Conservation (phyloP, 2,888 invertebrate genomes). For the Taphrorychus bicolor region DNA sequence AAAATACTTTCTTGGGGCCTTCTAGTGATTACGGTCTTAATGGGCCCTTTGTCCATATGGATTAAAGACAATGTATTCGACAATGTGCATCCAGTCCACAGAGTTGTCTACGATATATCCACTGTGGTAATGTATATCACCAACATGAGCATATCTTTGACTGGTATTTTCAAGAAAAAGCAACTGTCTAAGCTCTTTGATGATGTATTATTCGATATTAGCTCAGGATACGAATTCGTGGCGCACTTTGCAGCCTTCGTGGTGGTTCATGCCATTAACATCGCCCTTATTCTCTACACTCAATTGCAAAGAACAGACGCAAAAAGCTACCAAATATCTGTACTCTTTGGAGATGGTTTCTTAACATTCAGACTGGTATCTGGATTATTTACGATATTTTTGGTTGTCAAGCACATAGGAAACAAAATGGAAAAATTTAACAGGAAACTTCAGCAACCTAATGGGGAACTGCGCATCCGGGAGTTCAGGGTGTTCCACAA, state of each 20-base stretch:
- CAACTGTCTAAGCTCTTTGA: neutral
- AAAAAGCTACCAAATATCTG: constrained; percentile 16
- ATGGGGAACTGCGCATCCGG: neutral
- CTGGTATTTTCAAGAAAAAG: neutral
- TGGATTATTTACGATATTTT: constrained; percentile 27
- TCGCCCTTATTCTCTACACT: constrained; percentile 12
- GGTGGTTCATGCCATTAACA: constrained; percentile 12
- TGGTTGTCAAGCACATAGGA: constrained; percentile 16
- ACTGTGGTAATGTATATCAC: constrained; percentile 1
- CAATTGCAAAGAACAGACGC: constrained; percentile 22
- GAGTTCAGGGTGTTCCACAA: constrained; percentile 16
- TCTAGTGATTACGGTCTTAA: neutral
- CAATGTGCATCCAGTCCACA: neutral
- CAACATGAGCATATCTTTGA: neutral
- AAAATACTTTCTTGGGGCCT: constrained; percentile 3
- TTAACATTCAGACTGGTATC: constrained; percentile 19
- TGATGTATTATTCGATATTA: neutral
- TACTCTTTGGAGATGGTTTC: constrained; percentile 25
- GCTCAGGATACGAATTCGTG: neutral
- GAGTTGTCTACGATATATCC: constrained; percentile 5
- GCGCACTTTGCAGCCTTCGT: constrained; percentile 3
- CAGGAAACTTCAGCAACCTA: constrained; percentile 1
- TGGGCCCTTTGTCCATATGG: neutral
- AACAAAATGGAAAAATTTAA: constrained; percentile 14
- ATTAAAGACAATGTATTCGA: constrained; percentile 1